Evolutionary conservation across 1,140 invertebrate genomes (phyloP).

Genomic region (Drosophila leontia): DNA sequence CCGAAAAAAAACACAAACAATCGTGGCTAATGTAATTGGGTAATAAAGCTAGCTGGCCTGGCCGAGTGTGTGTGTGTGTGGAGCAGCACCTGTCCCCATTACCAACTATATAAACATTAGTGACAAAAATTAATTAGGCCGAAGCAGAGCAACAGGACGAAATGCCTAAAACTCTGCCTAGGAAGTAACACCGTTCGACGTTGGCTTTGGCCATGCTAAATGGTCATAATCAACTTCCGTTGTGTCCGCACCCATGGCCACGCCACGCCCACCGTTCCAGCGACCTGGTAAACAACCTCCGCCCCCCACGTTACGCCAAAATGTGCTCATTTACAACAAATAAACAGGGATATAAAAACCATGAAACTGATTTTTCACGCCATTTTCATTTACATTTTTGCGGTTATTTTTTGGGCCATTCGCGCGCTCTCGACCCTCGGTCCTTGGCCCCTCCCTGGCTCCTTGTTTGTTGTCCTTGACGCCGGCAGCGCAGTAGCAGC

Average conservation of each 20-base stretch:
- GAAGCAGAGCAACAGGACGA: slow-evolving; percentile 40
- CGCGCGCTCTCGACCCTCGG: not conserved
- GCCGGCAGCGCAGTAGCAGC: slow-evolving; percentile 27
- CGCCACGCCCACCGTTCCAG: slow-evolving; percentile 1
- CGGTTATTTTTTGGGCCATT: slow-evolving; percentile 46
- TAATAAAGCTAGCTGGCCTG: slow-evolving; percentile 62
- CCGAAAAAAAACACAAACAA: slow-evolving; percentile 10
- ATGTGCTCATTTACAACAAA: slow-evolving; percentile 75
- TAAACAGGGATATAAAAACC: slow-evolving; percentile 82
- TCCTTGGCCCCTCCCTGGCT: not conserved
- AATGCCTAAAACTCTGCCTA: not conserved
- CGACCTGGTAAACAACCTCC: not conserved
- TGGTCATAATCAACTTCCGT: slow-evolving; percentile 79
- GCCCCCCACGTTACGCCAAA: not conserved
- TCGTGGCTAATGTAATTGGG: slow-evolving; percentile 77
- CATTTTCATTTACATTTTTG: slow-evolving; percentile 81
- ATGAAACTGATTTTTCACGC: slow-evolving; percentile 84
- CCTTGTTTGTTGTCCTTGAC: slow-evolving; percentile 50
- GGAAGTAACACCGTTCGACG: slow-evolving; percentile 15
- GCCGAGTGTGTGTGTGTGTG: slow-evolving; percentile 22
- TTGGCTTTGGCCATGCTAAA: slow-evolving; percentile 64
- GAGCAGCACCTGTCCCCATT: slow-evolving; percentile 37
- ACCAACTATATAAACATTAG: slow-evolving; percentile 62
- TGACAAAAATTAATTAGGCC: slow-evolving; percentile 77
- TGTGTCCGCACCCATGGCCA: slow-evolving; percentile 46